Base-by-base conservation (phyloP, 2,888 invertebrate species). In the Ethmia dodecea region DNA sequence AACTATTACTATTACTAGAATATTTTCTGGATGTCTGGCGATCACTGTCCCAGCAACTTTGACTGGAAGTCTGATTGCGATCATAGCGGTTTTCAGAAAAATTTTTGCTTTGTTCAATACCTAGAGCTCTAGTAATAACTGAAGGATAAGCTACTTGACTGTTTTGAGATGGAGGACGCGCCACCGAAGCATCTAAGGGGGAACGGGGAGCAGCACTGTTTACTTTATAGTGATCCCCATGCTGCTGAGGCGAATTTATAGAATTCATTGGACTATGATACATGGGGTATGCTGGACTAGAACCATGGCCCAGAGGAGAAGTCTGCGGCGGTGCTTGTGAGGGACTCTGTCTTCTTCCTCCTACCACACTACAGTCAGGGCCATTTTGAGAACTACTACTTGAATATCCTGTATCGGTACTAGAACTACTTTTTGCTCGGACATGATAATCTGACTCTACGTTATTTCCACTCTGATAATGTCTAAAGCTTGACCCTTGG, bases 261-360 rank as follows among this genome's bases (percentile, higher is more conserved):
- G 92, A 89, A 60, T 92, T 91, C 91, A 93, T 91, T 13, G 94
- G 94, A 74, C 93, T 94, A 68, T 94, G 93, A 70, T 94, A 94
- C 88, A 93, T 90, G 25, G 94, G 94, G 81, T 94, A 94, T 35
- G 92, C 93, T 30, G 93, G 93, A 76, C 93, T 93, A 52, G 92
- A 91, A 15, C 91, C 92, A 71, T 93, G 93, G 33, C 92, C 91
- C 33, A 93, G 60, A 1, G 93, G 93, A 38, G 92, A 92, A 22
- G 91, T 90, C 63, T 92, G 92, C 8, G 93, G 91, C 55, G 91
- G 91, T 6, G 90, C 89, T 62, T 92, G 65, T 86, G 79, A 43
- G 87, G 93, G 93, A 71, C 93, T 93, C 18, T 91, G 91, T 52
- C 92, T 81, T 52, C 92, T 83, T 3, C 92, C 90, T 13, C 90